A percentile compares a stretch with the other conserved stretches of the same genome.
These are phyloP conservation scores for Actenoides hombroni DNA, from an alignment of 2,113 vertebrate genomes.

Conservation along the genomic window DNA sequence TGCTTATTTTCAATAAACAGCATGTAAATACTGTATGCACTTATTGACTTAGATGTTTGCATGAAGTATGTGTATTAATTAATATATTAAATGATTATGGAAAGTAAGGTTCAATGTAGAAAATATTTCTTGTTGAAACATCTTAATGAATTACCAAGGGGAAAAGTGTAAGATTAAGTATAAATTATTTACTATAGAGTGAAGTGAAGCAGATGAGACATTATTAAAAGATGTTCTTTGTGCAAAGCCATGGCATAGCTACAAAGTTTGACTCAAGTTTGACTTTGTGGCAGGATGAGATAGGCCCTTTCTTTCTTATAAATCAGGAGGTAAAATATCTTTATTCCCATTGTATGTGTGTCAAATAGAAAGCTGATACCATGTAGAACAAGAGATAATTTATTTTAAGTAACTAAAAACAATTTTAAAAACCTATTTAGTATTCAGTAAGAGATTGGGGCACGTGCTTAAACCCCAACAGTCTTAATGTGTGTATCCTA, in stretches of 20 bases:
- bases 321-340: neutral
- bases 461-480: neutral
- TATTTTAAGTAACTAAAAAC: neutral
- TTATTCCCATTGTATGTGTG: neutral
- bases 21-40: neutral
- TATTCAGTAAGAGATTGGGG: neutral
- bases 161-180: neutral
- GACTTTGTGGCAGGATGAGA: neutral
- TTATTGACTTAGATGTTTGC: neutral
- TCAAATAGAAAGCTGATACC: neutral
- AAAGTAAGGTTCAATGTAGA: neutral
- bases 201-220: neutral
- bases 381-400: neutral
- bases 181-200: neutral
- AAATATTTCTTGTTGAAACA: neutral
- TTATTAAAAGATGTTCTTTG: neutral
- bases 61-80: neutral
- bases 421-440: neutral
- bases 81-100: neutral
- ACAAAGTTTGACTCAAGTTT: no score
- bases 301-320: neutral
- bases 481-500: neutral
- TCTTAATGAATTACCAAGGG: neutral
- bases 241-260: neutral
- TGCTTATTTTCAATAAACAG: neutral